These are phyloP conservation scores for Steromphala cineraria DNA, from an alignment of 2,888 invertebrate genomes.

Conservation along the genomic window DNA sequence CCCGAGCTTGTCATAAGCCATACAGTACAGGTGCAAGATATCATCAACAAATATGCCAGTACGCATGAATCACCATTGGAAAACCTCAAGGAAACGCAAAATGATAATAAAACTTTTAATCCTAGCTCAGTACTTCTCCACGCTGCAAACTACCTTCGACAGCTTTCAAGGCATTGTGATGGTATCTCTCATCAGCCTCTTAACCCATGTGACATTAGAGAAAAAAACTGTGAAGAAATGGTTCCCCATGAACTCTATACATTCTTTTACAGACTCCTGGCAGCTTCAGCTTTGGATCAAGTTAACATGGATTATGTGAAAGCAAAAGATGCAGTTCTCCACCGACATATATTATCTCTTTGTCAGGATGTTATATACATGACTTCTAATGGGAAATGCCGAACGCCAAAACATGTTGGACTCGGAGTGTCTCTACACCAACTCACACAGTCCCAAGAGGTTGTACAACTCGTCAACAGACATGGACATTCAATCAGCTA, in stretches of 20 bases:
- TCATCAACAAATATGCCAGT: too few species aligned
- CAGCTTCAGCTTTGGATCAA: background rate
- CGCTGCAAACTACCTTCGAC: too few species aligned
- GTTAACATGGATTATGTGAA: conserved; percentile 9
- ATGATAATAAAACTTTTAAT: too few species aligned
- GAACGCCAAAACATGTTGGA: conserved; percentile 32
- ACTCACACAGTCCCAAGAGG: conserved; percentile 26
- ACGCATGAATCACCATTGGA: too few species aligned
- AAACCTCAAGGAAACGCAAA: too few species aligned
- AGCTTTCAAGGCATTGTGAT: background rate
- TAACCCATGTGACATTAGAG: conserved; percentile 19
- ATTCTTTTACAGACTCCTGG: conserved; percentile 16
- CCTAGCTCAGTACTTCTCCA: too few species aligned
- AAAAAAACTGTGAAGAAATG: conserved; percentile 2
- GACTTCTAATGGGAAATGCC: conserved; percentile 23
- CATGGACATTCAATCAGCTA: conserved; percentile 26
- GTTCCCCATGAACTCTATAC: conserved; percentile 11
- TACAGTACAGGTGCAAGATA: too few species aligned
- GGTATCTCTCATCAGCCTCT: conserved; percentile 24
- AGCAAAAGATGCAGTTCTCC: conserved; percentile 4
- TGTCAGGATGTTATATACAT: conserved; percentile 26
- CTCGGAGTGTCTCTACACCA: conserved; percentile 22
- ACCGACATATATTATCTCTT: conserved; percentile 22
- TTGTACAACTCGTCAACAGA: conserved; percentile 11
- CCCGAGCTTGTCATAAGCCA: too few species aligned